Conservation (phyloP, 2,113 vertebrate genomes). For the Mirza zaza region DNA sequence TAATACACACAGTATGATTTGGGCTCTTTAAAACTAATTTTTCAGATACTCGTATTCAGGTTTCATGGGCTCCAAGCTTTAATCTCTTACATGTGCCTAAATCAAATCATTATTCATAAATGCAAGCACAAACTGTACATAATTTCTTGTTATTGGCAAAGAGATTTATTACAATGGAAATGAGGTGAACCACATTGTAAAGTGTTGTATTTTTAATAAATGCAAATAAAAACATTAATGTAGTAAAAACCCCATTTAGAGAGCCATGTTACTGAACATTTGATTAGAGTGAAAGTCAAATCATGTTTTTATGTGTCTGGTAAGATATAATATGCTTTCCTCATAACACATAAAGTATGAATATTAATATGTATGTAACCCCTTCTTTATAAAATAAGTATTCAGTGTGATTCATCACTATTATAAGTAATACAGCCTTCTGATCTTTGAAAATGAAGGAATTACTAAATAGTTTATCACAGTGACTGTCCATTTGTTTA, state of each 20-base stretch:
- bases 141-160: neutral
- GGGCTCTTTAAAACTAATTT: neutral
- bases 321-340: slow-evolving; percentile 15
- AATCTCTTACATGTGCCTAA: rapidly evolving
- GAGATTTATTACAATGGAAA: slow-evolving; percentile 25
- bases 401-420: slow-evolving; percentile 37
- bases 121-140: neutral
- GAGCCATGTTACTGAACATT: neutral
- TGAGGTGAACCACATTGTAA: neutral
- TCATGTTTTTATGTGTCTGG: neutral
- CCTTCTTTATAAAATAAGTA: neutral
- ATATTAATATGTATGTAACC: slow-evolving; percentile 32
- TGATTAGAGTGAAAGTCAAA: neutral
- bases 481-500: neutral
- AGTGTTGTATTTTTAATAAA: neutral
- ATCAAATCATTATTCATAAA: neutral
- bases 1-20: neutral
- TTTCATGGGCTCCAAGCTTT: neutral
- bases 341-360: neutral
- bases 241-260: neutral
- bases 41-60: rapidly evolving
- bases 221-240: slow-evolving; percentile 44
- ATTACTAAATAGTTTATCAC: slow-evolving; percentile 49
- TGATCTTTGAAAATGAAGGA: slow-evolving; percentile 17
- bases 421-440: neutral